A percentile compares a stretch with the other conserved stretches of the same genome.
phyloP scores from a whole-genome alignment of 2,888 invertebrate genomes.

The Polymixis flavicincta region DNA sequence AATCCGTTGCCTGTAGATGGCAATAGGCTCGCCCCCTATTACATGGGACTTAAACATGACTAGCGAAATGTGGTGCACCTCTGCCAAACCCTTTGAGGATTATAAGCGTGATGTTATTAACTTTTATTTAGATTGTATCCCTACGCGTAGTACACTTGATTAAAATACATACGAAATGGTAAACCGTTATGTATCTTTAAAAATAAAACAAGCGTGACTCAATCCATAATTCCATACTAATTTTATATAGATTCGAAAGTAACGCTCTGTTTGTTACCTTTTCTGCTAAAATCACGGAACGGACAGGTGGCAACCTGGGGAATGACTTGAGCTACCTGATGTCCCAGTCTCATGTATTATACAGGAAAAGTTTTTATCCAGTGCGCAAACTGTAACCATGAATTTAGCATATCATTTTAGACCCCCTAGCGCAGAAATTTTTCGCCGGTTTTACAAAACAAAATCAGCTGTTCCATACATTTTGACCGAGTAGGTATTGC shows the following conservation, averaged over 20 bases:
- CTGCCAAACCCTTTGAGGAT: not conserved
- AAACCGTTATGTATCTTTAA: not conserved
- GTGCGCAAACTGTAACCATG: no score
- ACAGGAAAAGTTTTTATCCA: no score
- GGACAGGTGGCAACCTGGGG: not conserved
- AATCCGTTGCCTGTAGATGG: no score
- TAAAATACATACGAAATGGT: not conserved
- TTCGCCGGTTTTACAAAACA: no score
- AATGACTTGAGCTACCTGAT: not conserved
- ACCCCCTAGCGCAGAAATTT: no score
- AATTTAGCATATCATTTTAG: no score
- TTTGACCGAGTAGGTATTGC: no score
- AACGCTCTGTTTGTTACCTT: not conserved
- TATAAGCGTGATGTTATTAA: not conserved
- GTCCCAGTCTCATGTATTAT: not conserved
- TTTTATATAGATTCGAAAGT: not conserved
- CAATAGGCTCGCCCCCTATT: not conserved
- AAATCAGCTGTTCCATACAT: no score
- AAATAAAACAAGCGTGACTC: conserved; percentile 2
- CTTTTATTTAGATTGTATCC: not conserved
- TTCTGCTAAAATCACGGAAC: not conserved
- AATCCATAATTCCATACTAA: not conserved
- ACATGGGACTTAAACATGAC: not conserved
- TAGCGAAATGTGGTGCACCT: not conserved
- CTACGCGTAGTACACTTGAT: not conserved